Evolutionary conservation across 2,888 invertebrate genomes (phyloP).

Genomic region (Nymphalis polychloros): DNA sequence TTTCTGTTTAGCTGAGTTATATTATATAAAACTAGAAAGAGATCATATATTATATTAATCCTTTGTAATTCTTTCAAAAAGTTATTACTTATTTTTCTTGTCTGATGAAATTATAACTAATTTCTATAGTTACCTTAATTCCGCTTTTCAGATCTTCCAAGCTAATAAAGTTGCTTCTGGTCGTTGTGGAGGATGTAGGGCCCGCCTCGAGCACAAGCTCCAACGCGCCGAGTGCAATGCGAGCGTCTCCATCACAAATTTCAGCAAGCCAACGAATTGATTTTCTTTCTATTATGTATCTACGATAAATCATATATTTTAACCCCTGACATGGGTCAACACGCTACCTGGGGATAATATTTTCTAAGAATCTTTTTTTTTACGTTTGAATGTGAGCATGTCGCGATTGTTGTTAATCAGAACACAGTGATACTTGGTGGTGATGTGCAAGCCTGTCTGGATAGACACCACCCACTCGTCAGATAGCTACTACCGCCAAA

Average conservation of each 20-base stretch:
- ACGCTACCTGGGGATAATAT: too few species aligned
- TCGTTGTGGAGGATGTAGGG: constrained; percentile 38
- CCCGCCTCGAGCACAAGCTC: constrained; percentile 85
- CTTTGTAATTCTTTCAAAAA: too few species aligned
- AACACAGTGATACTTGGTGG: too few species aligned
- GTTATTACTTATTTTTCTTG: too few species aligned
- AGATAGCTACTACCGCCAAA: too few species aligned
- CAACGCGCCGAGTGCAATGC: constrained; percentile 88
- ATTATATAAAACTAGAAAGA: too few species aligned
- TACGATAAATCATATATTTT: constrained; percentile 38
- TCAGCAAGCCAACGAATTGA: constrained; percentile 87
- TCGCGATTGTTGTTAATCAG: too few species aligned
- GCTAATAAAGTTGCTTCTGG: constrained; percentile 65
- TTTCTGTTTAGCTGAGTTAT: too few species aligned
- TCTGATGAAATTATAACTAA: background rate
- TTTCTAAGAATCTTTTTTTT: too few species aligned
- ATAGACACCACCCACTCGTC: too few species aligned
- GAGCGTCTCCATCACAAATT: constrained; percentile 91
- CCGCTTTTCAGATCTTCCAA: constrained; percentile 87
- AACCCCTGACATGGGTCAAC: background rate
- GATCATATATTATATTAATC: background rate
- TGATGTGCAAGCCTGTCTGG: too few species aligned
- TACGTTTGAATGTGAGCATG: too few species aligned
- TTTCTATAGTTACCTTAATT: constrained; percentile 80
- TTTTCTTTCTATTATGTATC: constrained; percentile 75